phyloP scores from a whole-genome alignment of 2,113 vertebrate genomes.

The Geococcyx californianus region DNA sequence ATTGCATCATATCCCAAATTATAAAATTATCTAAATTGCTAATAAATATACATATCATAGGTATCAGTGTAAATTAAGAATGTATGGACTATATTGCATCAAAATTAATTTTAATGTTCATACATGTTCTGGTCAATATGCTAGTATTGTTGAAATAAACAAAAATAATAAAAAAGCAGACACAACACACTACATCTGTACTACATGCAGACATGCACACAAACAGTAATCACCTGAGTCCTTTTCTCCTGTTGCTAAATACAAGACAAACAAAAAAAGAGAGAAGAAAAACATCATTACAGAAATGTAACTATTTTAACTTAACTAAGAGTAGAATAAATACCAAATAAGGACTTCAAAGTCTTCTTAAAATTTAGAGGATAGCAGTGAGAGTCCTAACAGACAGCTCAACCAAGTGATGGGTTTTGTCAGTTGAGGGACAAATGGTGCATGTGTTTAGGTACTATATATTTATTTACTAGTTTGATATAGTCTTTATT shows the following conservation, averaged over 20 bases:
- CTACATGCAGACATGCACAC: conserved; percentile 56
- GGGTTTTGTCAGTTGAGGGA: not conserved
- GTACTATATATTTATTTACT: not conserved
- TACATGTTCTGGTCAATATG: not conserved
- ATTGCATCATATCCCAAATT: not conserved
- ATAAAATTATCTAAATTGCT: not conserved
- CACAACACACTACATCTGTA: not conserved
- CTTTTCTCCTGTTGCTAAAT: conserved; percentile 75
- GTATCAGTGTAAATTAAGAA: not conserved
- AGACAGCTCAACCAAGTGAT: not conserved
- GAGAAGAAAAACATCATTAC: not conserved
- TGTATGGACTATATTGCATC: not conserved
- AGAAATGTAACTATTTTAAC: not conserved
- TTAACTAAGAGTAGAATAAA: not conserved
- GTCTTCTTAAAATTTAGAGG: not conserved
- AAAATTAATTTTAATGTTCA: not conserved
- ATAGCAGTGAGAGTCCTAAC: not conserved
- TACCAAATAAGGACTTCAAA: not conserved
- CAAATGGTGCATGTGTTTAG: not conserved
- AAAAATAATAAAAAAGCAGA: not conserved
- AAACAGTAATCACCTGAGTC: conserved; percentile 76
- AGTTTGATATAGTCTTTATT: not conserved
- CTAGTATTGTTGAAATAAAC: not conserved
- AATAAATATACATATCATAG: not conserved
- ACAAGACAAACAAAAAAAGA: conserved; percentile 45